These are phyloP conservation scores for Trachops cirrhosus DNA, from an alignment of 2,797 vertebrate genomes.

Conservation along the genomic window DNA sequence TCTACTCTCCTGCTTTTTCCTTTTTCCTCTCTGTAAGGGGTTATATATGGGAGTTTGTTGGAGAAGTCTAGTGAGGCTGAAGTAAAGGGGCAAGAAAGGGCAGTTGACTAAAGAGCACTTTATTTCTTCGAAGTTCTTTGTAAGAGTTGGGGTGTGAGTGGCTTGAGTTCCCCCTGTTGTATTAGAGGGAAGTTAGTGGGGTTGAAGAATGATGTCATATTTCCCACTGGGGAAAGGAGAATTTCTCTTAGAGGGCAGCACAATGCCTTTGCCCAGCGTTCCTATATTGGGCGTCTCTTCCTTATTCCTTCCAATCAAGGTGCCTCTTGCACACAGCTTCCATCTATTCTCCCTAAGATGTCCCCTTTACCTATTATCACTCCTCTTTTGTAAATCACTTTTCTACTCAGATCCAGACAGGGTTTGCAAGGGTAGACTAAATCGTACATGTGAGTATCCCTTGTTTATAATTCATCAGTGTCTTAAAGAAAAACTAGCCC, in stretches of 20 bases:
- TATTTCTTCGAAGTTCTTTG: slow-evolving; percentile 70
- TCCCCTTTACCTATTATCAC: not conserved
- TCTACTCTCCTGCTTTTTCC: not conserved
- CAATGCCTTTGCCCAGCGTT: not conserved
- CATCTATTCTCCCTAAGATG: not conserved
- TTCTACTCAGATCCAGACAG: not conserved
- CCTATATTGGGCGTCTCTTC: not conserved
- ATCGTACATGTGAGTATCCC: not conserved
- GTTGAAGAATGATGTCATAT: not conserved
- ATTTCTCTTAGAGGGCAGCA: not conserved
- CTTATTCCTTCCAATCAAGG: slow-evolving; percentile 1
- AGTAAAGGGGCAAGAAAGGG: slow-evolving; percentile 34
- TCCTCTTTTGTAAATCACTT: slow-evolving; percentile 7
- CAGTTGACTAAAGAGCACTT: slow-evolving; percentile 70
- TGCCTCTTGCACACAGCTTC: not conserved
- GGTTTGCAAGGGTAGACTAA: not conserved
- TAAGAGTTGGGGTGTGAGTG: not conserved
- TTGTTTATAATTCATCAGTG: not conserved
- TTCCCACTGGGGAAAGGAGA: slow-evolving; percentile 23
- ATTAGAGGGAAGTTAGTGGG: not conserved
- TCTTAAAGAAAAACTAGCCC: slow-evolving; percentile 31
- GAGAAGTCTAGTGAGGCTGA: slow-evolving; percentile 25
- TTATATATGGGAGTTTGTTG: not conserved
- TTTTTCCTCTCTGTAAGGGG: slow-evolving; percentile 31
- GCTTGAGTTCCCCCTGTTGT: not conserved